A percentile compares a stretch with the other conserved stretches of the same genome.
These are phyloP conservation scores for Drosophila greeni DNA, from an alignment of 2,888 invertebrate genomes.

Conservation along the genomic window DNA sequence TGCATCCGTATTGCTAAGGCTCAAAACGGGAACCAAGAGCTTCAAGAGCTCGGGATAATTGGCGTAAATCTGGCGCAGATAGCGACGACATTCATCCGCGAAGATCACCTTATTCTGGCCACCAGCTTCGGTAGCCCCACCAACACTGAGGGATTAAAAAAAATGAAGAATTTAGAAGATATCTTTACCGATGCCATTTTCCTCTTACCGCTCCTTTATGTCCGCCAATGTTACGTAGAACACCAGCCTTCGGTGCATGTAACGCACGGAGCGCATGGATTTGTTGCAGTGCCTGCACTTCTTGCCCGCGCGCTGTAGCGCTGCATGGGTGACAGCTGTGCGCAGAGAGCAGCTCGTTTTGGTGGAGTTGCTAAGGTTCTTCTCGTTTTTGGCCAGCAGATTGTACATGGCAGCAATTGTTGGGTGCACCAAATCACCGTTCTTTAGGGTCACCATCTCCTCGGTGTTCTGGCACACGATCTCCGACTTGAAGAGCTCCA, in stretches of 20 bases:
- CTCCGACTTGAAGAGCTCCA: constrained; percentile 80
- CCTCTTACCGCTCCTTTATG: constrained; percentile 65
- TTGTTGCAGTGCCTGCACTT: constrained; percentile 75
- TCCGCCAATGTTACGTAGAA: constrained; percentile 72
- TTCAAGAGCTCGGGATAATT: constrained; percentile 85
- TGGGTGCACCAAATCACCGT: constrained; percentile 78
- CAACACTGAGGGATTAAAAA: constrained; percentile 37
- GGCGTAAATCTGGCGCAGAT: constrained; percentile 85
- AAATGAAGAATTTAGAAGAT: rapidly evolving
- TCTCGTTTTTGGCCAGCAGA: constrained; percentile 68
- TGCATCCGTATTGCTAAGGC: constrained; percentile 66
- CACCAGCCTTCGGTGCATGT: constrained; percentile 74
- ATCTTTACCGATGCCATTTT: rapidly evolving
- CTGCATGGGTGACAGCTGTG: constrained; percentile 71
- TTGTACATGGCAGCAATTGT: constrained; percentile 80
- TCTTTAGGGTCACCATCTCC: constrained; percentile 67
- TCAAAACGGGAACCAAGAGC: constrained; percentile 84
- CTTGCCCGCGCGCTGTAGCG: constrained; percentile 64
- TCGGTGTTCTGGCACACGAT: constrained; percentile 70
- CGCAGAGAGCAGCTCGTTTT: constrained; percentile 76
- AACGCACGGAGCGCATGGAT: constrained; percentile 69
- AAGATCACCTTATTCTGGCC: constrained; percentile 80
- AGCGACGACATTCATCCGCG: constrained; percentile 84
- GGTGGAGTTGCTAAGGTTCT: constrained; percentile 58
- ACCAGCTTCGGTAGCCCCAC: constrained; percentile 43